These are phyloP conservation scores for Aphyosemion australe DNA, from an alignment of 2,113 vertebrate species.

Conservation along the genomic window DNA sequence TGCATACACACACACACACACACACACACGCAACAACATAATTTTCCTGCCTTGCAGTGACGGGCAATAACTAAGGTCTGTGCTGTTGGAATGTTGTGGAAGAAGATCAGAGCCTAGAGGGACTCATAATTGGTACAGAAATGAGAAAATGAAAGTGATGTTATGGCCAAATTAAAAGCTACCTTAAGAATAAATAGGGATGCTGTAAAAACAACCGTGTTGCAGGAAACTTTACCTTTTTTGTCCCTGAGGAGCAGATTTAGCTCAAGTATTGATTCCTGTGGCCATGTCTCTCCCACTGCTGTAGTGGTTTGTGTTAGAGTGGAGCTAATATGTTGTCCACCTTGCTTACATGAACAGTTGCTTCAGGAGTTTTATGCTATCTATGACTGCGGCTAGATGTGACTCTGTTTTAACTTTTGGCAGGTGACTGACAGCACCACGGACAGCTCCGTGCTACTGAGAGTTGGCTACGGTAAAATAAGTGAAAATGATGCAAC, in stretches of 20 bases:
- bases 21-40: too few species aligned
- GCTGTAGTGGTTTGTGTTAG: not conserved
- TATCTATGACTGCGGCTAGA: constrained; percentile 1
- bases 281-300: not conserved
- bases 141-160: not conserved
- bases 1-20: too few species aligned
- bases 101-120: constrained; percentile 1
- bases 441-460: constrained; percentile 52
- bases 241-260: not conserved
- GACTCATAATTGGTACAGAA: not conserved
- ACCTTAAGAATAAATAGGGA: constrained; percentile 2
- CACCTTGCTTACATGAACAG: constrained; percentile 5
- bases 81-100: not conserved
- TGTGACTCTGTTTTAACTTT: constrained; percentile 54
- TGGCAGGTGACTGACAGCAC: constrained; percentile 64
- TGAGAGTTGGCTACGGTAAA: constrained; percentile 21
- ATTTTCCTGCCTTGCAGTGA: too few species aligned
- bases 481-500: constrained; percentile 31
- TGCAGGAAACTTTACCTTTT: not conserved
- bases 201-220: not conserved
- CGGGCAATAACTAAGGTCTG: not conserved
- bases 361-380: constrained; percentile 10
- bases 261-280: not conserved
- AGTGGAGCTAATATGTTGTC: constrained; percentile 15
- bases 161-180: not conserved